Base-by-base conservation (phyloP, 2,888 invertebrate genomes). In the Sicus ferrugineus region DNA sequence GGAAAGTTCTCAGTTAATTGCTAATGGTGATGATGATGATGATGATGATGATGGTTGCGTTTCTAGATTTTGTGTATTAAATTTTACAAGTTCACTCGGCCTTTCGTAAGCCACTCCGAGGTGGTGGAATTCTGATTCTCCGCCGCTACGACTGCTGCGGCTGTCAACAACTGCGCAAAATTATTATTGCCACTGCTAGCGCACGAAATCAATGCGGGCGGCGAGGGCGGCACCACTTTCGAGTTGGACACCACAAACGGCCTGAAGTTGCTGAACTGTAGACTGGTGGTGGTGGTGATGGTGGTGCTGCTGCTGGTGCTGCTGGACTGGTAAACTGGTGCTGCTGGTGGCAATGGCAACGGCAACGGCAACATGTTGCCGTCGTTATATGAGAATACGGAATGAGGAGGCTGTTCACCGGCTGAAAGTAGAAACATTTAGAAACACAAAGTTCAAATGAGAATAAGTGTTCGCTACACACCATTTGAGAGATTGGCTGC, bases 151-250 rank as follows among this genome's bases (percentile, higher is more conserved):
- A 61, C 59, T 2, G 67, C 58, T 58, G 72, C 68, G 26, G 75
- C 86, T 46, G 88, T 88, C 74, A 92, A 87, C 75, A 92, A 88
- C 79, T 91, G 92, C 73, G 90, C 87, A 73, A 88, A 77, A 74
- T 76, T 80, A 63, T 72, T 78, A 46, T 74, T 21, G 48, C 28
- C 14, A 50, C 38, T 34, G 59, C 19, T 86, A 21, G 21, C 78
- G 52, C 81, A 80, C 52, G 82, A 73, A 73, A 67, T 56, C n/a
- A n/a, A n/a, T n/a, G n/a, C n/a, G n/a, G n/a, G n/a, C n/a, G n/a
- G n/a, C n/a, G n/a, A n/a, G n/a, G n/a, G n/a, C n/a, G n/a, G n/a
- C n/a, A n/a, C n/a, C n/a, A n/a, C n/a, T n/a, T n/a, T n/a, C n/a
- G n/a, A n/a, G n/a, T n/a, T n/a, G n/a, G n/a, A n/a, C n/a, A n/a